Evolutionary conservation across 2,888 invertebrate species (phyloP).

Genomic region (Lasioglossum oenotherae): DNA sequence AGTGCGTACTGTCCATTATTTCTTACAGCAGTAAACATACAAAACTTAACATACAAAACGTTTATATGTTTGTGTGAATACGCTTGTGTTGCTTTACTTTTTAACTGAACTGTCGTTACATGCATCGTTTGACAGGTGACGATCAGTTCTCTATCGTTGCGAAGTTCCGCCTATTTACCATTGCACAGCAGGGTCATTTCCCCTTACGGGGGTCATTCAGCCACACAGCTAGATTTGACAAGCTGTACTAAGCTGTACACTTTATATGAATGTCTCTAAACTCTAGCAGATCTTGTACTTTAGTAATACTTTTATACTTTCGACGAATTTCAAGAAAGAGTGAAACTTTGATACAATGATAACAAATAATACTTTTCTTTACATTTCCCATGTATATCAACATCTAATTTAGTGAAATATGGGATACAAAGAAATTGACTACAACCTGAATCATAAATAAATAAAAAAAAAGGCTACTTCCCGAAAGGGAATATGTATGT

Average conservation of each 20-base stretch:
- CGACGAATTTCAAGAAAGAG: conserved; percentile 5
- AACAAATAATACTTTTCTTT: conserved; percentile 8
- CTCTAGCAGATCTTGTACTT: background rate
- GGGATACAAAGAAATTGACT: background rate
- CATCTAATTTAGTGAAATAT: conserved; percentile 28
- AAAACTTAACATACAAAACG: no score
- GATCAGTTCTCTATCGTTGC: no score
- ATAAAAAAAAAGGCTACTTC: conserved; percentile 16
- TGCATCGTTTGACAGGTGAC: no score
- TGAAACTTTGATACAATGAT: background rate
- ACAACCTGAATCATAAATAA: background rate
- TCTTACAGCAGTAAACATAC: no score
- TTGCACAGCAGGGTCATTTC: no score
- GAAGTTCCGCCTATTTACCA: no score
- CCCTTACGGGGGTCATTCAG: no score
- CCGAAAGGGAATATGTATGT: conserved; percentile 14
- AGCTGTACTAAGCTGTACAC: background rate
- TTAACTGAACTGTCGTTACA: no score
- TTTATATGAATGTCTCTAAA: background rate
- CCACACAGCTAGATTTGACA: no score
- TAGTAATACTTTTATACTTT: background rate
- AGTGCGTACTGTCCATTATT: no score
- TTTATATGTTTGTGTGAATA: no score
- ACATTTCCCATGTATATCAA: conserved; percentile 24
- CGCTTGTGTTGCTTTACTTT: no score